Conservation (phyloP, 2,113 vertebrate species). For the Coptodon bakossiorum region DNA sequence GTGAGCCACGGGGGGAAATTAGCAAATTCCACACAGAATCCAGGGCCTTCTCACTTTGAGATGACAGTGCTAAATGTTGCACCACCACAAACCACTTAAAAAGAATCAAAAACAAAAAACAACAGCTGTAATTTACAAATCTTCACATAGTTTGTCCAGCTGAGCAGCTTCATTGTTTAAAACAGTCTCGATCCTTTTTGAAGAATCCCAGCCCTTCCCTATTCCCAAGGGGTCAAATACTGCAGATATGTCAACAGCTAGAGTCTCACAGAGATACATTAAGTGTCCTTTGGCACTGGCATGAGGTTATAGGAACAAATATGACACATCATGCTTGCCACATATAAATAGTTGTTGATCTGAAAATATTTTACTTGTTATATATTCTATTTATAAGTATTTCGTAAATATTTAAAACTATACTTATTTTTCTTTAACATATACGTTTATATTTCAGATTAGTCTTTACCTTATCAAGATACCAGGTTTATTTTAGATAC, state of each 20-base stretch:
- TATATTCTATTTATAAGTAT: not conserved
- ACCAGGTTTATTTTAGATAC: not conserved
- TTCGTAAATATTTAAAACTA: not conserved
- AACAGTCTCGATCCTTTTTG: not conserved
- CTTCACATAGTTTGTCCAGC: not conserved
- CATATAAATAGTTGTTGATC: not conserved
- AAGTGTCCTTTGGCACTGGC: accelerated
- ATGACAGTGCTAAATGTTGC: not conserved
- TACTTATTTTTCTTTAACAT: not conserved
- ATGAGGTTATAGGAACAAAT: not conserved
- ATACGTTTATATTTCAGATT: not conserved
- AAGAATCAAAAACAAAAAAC: not conserved
- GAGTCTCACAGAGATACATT: not conserved
- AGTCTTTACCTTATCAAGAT: not conserved
- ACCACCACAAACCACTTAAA: not conserved
- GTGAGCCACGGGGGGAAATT: not conserved
- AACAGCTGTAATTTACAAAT: not conserved
- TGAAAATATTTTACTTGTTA: not conserved
- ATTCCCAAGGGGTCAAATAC: not conserved
- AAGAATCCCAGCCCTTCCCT: not conserved
- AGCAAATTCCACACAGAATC: not conserved
- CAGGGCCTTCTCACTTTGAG: not conserved
- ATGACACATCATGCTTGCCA: not conserved
- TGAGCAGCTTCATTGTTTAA: not conserved
- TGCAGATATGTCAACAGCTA: not conserved